Evolutionary conservation across 2,888 invertebrate genomes (phyloP).

Genomic region (Cabera pusaria): DNA sequence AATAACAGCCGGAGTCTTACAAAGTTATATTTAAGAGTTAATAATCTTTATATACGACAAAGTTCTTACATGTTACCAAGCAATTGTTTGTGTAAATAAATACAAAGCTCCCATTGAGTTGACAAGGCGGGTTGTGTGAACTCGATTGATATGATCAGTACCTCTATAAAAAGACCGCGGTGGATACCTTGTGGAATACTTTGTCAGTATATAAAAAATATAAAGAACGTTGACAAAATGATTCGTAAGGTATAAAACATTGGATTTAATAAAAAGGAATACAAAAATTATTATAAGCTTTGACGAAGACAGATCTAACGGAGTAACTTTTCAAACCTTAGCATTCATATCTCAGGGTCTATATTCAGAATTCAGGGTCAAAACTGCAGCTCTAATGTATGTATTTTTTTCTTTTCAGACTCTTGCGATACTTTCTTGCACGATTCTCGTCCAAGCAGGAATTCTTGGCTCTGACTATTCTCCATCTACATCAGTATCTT

Average conservation of each 20-base stretch:
- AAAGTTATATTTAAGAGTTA: too few relatives aligned
- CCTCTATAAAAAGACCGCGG: conserved; percentile 55
- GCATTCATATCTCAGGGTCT: too few relatives aligned
- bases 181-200: conserved; percentile 22
- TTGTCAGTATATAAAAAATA: conserved; percentile 44
- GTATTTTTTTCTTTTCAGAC: conserved; percentile 40
- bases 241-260: conserved; percentile 46
- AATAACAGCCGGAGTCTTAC: neutral
- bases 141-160: conserved; percentile 38
- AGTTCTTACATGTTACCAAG: conserved; percentile 8
- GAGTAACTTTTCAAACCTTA: too few relatives aligned
- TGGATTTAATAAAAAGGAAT: too few relatives aligned
- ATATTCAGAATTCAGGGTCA: too few relatives aligned
- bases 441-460: conserved; percentile 37
- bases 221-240: conserved; percentile 40
- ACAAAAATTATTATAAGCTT: too few relatives aligned
- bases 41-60: too few relatives aligned
- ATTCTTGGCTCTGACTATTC: conserved; percentile 34
- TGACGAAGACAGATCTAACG: too few relatives aligned
- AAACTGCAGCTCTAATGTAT: too few relatives aligned
- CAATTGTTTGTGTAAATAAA: conserved; percentile 1
- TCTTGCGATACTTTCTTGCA: conserved; percentile 36
- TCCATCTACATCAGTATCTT: conserved; percentile 35
- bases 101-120: conserved; percentile 12
- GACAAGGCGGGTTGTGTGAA: conserved; percentile 35